These are phyloP conservation scores for Panagrolaimus sp. DNA, from an alignment of 1,140 invertebrate genomes.

Conservation along the genomic window DNA sequence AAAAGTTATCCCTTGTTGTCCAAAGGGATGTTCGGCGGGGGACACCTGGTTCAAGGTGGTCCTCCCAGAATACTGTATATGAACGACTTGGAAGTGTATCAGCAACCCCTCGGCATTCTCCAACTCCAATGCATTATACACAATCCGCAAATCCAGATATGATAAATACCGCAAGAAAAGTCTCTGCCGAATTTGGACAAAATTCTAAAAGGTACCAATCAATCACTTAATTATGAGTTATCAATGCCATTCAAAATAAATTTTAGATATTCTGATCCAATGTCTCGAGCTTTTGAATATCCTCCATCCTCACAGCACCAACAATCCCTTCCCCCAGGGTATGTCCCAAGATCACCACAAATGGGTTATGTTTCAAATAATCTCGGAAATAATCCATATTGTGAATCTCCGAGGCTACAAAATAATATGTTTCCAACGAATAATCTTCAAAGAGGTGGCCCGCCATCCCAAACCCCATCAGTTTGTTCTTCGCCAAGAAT, in stretches of 20 bases:
- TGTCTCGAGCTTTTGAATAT: too few relatives aligned
- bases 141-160: slow-evolving; percentile 27
- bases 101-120: slow-evolving; percentile 52
- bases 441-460: background rate
- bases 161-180: slow-evolving; percentile 5
- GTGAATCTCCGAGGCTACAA: background rate
- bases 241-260: too few relatives aligned
- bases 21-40: slow-evolving; percentile 67
- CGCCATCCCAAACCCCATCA: slow-evolving; percentile 26
- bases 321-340: background rate
- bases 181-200: background rate
- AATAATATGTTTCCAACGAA: background rate
- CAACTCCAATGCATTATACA: slow-evolving; percentile 43
- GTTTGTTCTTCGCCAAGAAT: slow-evolving; percentile 28
- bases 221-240: too few relatives aligned
- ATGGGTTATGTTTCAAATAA: background rate
- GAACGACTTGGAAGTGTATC: slow-evolving; percentile 56
- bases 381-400: background rate
- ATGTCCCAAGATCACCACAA: background rate
- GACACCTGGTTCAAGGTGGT: slow-evolving; percentile 49
- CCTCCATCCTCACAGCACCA: slow-evolving; percentile 20
- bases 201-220: slow-evolving; percentile 14
- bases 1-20: slow-evolving; percentile 80
- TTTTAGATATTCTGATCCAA: too few relatives aligned
- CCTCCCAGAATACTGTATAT: slow-evolving; percentile 56